Evolutionary conservation across 1,140 invertebrate species (phyloP).

Genomic region (Matsumurasca onukii): DNA sequence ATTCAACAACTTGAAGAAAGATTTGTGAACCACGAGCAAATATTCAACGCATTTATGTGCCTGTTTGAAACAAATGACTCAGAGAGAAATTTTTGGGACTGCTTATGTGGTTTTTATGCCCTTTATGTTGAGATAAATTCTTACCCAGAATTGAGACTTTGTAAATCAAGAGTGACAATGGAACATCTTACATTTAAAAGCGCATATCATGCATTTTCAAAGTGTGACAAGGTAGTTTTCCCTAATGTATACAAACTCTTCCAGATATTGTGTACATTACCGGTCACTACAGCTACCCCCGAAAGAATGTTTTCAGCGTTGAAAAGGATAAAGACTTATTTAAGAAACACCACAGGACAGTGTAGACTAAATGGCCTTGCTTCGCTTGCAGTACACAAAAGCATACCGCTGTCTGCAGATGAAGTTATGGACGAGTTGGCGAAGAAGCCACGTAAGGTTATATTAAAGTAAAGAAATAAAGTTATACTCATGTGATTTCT

Average conservation of each 20-base stretch:
- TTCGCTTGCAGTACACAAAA: conserved; percentile 1
- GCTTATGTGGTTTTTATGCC: neutral
- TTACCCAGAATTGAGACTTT: conserved; percentile 2
- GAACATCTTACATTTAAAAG: conserved; percentile 8
- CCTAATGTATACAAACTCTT: conserved; percentile 33
- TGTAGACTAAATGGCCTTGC: conserved; percentile 10
- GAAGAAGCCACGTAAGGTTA: neutral
- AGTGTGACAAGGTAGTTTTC: conserved; percentile 24
- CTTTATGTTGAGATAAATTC: neutral
- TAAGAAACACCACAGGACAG: conserved; percentile 30
- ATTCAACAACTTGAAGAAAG: conserved; percentile 7
- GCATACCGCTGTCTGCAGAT: neutral
- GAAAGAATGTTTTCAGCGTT: conserved; percentile 39
- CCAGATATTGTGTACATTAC: conserved; percentile 32
- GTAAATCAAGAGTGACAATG: neutral
- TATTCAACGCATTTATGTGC: conserved; percentile 12
- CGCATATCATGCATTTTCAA: neutral
- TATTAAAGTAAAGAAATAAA: neutral
- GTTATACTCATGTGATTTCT: no score
- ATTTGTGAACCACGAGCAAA: neutral
- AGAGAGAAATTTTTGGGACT: neutral
- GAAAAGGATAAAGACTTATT: conserved; percentile 39
- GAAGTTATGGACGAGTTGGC: conserved; percentile 19
- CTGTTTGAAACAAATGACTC: conserved; percentile 11
- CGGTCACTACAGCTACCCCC: conserved; percentile 35